A percentile compares a stretch with the other conserved stretches of the same genome.
phyloP scores from a whole-genome alignment of 2,797 vertebrate species.

The Pseudocheirus occidentalis region DNA sequence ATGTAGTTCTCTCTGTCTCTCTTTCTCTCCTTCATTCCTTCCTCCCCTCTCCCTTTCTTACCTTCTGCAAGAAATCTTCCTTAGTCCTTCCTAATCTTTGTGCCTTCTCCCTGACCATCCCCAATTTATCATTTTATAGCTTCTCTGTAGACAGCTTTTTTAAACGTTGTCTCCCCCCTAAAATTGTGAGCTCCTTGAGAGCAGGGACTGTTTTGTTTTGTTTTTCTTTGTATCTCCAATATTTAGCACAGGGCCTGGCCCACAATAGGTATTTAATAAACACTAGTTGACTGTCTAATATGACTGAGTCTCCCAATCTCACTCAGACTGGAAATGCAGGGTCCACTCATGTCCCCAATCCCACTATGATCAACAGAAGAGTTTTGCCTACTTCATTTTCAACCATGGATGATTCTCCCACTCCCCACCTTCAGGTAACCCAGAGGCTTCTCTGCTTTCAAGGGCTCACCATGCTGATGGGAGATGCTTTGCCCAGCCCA shows the following conservation, averaged over 20 bases:
- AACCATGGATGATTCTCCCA: background rate
- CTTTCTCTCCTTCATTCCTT: background rate
- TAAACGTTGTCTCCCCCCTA: background rate
- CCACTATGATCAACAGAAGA: background rate
- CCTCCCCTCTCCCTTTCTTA: background rate
- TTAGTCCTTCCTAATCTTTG: background rate
- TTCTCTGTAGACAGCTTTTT: background rate
- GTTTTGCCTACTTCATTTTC: background rate
- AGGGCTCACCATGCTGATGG: background rate
- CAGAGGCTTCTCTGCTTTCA: background rate
- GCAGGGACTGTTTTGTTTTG: background rate
- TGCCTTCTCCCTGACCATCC: background rate
- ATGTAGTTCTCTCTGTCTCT: background rate
- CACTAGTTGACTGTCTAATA: background rate
- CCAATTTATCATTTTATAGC: background rate
- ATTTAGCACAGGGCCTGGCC: background rate
- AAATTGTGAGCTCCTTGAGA: background rate
- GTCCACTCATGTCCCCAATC: background rate
- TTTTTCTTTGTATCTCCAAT: background rate
- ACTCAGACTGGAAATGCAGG: background rate
- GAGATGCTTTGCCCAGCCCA: background rate
- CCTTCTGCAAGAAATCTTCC: background rate
- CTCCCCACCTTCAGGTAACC: background rate
- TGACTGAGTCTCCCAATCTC: background rate
- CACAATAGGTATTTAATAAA: background rate